phyloP scores from a whole-genome alignment of 2,113 vertebrate species.

The Holacanthus passer region DNA sequence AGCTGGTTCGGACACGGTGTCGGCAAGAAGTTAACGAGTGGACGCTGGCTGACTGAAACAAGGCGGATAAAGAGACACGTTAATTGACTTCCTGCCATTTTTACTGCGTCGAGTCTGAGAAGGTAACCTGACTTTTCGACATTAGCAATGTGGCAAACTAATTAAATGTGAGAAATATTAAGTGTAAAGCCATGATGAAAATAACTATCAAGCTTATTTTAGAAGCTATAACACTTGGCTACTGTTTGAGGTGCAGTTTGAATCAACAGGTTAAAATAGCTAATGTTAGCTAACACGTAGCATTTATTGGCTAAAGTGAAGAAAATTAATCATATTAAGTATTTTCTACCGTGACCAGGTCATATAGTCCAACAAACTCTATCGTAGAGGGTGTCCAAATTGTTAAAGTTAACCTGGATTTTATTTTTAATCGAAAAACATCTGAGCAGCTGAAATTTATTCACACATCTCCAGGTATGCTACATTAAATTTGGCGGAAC shows the following conservation, averaged over 20 bases:
- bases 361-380: too few relatives aligned
- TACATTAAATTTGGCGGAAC: too few relatives aligned
- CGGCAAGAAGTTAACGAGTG: neutral
- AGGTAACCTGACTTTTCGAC: conserved; percentile 25
- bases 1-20: neutral
- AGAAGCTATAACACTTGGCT: neutral
- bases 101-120: neutral
- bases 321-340: too few relatives aligned
- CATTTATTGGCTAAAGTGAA: conserved; percentile 1
- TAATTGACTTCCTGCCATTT: neutral
- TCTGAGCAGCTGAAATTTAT: too few relatives aligned
- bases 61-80: neutral
- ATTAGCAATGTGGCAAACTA: neutral
- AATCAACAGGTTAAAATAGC: neutral
- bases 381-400: too few relatives aligned
- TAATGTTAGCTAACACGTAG: neutral
- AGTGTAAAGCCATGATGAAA: neutral
- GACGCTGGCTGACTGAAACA: neutral
- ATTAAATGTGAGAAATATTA: neutral
- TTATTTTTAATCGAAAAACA: too few relatives aligned
- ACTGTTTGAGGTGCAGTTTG: neutral
- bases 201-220: neutral
- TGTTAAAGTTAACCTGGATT: too few relatives aligned
- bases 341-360: neutral
- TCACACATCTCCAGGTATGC: too few relatives aligned